Evolutionary conservation across 2,797 vertebrate genomes (phyloP), one percentile per base, ranked within the genome.

Genomic region (Lepus townsendii): DNA sequence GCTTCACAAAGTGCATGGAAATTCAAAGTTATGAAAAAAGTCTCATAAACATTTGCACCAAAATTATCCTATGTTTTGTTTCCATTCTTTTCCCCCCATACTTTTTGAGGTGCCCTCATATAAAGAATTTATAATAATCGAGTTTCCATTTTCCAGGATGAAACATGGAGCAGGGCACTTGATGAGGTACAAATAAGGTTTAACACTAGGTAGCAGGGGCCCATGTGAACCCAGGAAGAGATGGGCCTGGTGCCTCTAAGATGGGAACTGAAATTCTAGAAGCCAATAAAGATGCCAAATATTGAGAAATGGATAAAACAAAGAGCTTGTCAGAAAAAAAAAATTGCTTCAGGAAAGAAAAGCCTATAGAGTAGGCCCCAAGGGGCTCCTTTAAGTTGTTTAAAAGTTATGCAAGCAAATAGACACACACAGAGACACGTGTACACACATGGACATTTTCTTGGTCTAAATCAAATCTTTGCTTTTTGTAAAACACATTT

Each of bases 171-270:
- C 24, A 72, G 7, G 10, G 14, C 19, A 65, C 22, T 7, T 75
- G 30, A n/a, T 13, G 4, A 72, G 57, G 1, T 4, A 3, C 4
- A 71, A 57, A 35, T 3, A 10, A 75, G 65, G 13, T 38, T 47
- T 57, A 20, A 20, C 3, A 17, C 0, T 0, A 78, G 69, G 14
- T 6, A 7, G 3, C 12, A 52, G 71, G 35, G 10, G 4, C 78
- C 19, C 8, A n/a, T 5, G 10, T 0, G 4, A 24, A 78, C 6
- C 20, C 13, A 32, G 47, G 8, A 47, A 0, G 20, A 75, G 14
- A 4, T 65, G 27, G 66, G 72, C 4, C 19, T 2, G 22, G 22
- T 27, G 20, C 0, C 16, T 16, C 2, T 5, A 0, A 22, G 17
- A 54, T n/a, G 2, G 60, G 24, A 71, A 22, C 4, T 7, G 11